These are phyloP conservation scores for Chlorocebus sabaeus DNA, from an alignment of 2,113 vertebrate genomes.

Conservation along the genomic window DNA sequence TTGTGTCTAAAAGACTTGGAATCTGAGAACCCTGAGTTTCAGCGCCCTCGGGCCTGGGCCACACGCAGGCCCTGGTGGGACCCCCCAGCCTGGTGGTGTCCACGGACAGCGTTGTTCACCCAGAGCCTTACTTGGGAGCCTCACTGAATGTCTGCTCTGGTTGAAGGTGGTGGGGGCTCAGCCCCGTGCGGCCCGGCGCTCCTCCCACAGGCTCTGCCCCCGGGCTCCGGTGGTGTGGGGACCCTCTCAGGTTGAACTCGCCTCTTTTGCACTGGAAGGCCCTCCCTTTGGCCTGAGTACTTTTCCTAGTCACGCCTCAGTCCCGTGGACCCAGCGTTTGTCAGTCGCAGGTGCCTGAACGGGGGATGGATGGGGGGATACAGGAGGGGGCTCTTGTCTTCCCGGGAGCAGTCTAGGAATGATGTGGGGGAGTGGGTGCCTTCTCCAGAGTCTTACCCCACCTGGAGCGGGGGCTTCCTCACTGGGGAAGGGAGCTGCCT, in stretches of 20 bases:
- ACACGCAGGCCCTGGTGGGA: background rate
- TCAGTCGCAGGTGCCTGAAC: background rate
- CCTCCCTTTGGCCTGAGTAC: no score
- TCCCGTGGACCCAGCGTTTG: rapidly evolving
- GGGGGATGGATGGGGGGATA: background rate
- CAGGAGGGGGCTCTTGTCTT: background rate
- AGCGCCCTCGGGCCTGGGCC: background rate
- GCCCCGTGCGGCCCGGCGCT: background rate
- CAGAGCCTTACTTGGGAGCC: background rate
- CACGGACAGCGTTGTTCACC: background rate
- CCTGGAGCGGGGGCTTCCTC: background rate
- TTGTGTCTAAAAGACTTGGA: background rate
- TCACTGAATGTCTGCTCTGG: rapidly evolving
- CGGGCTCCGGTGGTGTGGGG: no score
- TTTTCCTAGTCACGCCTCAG: rapidly evolving
- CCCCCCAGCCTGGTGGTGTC: background rate
- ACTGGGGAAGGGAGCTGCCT: background rate
- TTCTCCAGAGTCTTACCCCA: no score
- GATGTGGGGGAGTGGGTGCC: background rate
- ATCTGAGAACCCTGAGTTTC: rapidly evolving
- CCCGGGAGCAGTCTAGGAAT: background rate
- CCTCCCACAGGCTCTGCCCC: background rate
- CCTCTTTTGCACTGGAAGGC: background rate
- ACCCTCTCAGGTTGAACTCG: background rate
- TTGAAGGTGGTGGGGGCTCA: background rate